Conservation (phyloP, 2,888 invertebrate genomes). For the Coelogynopora nodosa region DNA sequence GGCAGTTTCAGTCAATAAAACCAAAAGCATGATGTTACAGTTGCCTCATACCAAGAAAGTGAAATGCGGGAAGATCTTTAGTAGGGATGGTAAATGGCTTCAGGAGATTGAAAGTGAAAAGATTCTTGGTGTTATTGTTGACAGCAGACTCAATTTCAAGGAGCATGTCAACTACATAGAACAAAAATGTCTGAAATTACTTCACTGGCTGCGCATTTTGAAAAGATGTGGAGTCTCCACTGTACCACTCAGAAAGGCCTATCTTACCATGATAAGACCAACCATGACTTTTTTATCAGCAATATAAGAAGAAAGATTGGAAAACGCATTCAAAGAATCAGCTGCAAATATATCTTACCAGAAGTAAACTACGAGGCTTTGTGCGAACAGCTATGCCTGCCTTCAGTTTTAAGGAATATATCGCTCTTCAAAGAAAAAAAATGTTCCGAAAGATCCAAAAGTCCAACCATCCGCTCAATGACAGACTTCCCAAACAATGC, state of each 20-base stretch:
- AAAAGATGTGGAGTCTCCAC: background rate
- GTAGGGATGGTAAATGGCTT: background rate
- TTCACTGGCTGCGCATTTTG: background rate
- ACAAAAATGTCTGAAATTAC: background rate
- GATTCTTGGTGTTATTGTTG: background rate
- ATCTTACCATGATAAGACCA: background rate
- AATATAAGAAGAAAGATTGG: background rate
- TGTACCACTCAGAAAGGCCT: background rate
- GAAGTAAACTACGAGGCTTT: background rate
- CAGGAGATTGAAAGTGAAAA: background rate
- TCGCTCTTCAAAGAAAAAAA: background rate
- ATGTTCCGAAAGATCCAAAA: background rate
- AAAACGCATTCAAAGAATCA: background rate
- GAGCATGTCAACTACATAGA: background rate
- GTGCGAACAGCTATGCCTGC: too few species aligned
- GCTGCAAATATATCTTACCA: background rate
- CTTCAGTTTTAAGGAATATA: too few species aligned
- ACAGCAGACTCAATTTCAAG: background rate
- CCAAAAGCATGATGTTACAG: background rate
- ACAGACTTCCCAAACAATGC: background rate
- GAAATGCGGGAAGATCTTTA: background rate
- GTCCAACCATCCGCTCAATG: background rate
- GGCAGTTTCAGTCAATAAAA: background rate
- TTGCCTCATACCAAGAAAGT: background rate
- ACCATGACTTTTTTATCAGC: background rate